These are phyloP conservation scores for Heliconius charithonia DNA, from an alignment of 2,888 invertebrate species.

Conservation along the genomic window DNA sequence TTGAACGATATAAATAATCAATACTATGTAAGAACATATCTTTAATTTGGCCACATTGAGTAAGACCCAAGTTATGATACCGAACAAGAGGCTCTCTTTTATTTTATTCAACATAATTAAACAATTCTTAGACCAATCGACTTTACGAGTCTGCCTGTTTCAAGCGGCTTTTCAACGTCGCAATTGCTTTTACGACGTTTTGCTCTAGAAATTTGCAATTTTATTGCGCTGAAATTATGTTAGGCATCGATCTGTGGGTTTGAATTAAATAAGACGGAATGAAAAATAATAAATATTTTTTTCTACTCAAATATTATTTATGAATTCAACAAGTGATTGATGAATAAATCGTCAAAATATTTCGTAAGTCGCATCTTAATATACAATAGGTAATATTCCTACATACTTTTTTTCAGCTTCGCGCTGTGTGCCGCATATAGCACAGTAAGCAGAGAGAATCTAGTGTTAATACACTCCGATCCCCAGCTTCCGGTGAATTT, in stretches of 20 bases:
- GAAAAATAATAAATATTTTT: neutral
- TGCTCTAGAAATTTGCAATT: constrained; percentile 63
- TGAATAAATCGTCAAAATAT: neutral
- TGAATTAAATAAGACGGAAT: neutral
- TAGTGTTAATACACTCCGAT: too few species aligned
- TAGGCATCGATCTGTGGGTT: constrained; percentile 1
- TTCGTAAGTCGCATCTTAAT: neutral
- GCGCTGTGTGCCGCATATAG: too few species aligned
- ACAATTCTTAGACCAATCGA: constrained; percentile 71
- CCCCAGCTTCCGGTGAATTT: too few species aligned
- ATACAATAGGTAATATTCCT: neutral
- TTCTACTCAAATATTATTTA: neutral
- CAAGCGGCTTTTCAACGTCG: constrained; percentile 66
- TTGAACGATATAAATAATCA: neutral
- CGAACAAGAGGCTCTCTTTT: constrained; percentile 40
- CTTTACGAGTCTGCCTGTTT: constrained; percentile 71
- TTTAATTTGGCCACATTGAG: neutral
- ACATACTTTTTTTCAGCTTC: neutral
- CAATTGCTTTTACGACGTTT: constrained; percentile 74
- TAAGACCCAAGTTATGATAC: constrained; percentile 13
- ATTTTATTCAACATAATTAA: constrained; percentile 66
- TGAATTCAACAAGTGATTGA: neutral
- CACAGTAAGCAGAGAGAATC: too few species aligned
- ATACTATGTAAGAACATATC: neutral
- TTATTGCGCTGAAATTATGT: constrained; percentile 55